Conservation (phyloP, 1,140 invertebrate species). For the Hypothenemus hampei region DNA sequence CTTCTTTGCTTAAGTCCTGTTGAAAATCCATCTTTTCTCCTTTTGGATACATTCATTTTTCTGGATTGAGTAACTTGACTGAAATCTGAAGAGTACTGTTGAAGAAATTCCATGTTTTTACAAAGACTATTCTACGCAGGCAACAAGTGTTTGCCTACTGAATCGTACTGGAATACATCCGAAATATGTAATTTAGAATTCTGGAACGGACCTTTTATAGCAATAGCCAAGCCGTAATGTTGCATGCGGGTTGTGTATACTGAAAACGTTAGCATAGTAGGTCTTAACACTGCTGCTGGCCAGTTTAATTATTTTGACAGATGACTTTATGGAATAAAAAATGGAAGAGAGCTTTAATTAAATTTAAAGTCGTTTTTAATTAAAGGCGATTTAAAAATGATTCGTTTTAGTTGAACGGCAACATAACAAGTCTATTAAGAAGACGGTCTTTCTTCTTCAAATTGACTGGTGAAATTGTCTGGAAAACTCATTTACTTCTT, state of each 20-base stretch:
- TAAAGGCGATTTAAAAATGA: conserved; percentile 8
- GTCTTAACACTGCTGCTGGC: background rate
- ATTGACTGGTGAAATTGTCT: no score
- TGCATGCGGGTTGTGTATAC: background rate
- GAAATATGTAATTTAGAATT: background rate
- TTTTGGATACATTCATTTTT: background rate
- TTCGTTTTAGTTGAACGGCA: conserved; percentile 19
- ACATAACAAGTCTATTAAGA: no score
- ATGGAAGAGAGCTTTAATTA: background rate
- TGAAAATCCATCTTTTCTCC: conserved; percentile 7
- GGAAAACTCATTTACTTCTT: no score
- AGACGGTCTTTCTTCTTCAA: no score
- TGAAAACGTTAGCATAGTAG: background rate
- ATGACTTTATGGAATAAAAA: conserved; percentile 3
- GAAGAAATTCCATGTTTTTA: conserved; percentile 19
- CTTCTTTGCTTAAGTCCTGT: conserved; percentile 52
- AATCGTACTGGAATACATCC: background rate
- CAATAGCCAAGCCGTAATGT: background rate
- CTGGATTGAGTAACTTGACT: background rate
- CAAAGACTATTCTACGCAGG: background rate
- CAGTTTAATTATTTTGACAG: conserved; percentile 15
- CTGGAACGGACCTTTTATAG: background rate
- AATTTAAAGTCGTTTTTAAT: background rate
- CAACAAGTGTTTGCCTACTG: conserved; percentile 20
- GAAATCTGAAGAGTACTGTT: conserved; percentile 1